phyloP scores from a whole-genome alignment of 2,888 invertebrate genomes.

The Metallyticus violacea region DNA sequence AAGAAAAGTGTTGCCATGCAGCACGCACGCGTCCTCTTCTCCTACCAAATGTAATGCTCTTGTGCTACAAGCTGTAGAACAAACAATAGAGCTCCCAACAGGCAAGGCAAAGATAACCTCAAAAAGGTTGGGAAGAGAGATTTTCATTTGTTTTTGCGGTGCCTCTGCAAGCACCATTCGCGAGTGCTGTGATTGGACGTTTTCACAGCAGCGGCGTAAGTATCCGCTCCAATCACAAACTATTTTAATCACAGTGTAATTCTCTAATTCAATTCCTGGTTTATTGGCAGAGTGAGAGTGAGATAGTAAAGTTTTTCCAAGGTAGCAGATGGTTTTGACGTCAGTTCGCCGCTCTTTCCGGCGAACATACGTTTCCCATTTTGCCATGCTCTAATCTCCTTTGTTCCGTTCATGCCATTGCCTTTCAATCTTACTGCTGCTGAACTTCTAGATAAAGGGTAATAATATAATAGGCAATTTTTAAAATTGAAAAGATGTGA shows the following conservation, averaged over 20 bases:
- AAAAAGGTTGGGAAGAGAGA: not conserved
- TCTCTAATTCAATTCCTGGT: not conserved
- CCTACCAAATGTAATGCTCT: too few species aligned
- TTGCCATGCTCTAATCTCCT: too few species aligned
- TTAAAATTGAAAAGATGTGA: too few species aligned
- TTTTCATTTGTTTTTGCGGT: not conserved
- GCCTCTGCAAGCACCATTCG: not conserved
- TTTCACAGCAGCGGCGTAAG: not conserved
- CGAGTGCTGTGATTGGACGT: not conserved
- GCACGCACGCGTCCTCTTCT: too few species aligned
- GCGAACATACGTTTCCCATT: too few species aligned
- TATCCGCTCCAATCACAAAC: not conserved
- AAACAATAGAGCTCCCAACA: not conserved
- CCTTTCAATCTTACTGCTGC: too few species aligned
- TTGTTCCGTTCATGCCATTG: too few species aligned
- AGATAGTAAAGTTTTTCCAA: not conserved
- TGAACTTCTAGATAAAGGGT: too few species aligned
- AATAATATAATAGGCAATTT: too few species aligned
- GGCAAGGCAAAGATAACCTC: not conserved
- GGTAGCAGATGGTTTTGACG: not conserved
- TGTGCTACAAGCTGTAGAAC: too few species aligned
- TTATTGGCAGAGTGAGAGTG: not conserved
- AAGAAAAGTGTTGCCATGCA: too few species aligned
- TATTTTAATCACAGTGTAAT: not conserved
- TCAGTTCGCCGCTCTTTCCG: too few species aligned